Base-by-base conservation (phyloP, 1,140 invertebrate genomes). In the Acromyrmex heyeri region DNA sequence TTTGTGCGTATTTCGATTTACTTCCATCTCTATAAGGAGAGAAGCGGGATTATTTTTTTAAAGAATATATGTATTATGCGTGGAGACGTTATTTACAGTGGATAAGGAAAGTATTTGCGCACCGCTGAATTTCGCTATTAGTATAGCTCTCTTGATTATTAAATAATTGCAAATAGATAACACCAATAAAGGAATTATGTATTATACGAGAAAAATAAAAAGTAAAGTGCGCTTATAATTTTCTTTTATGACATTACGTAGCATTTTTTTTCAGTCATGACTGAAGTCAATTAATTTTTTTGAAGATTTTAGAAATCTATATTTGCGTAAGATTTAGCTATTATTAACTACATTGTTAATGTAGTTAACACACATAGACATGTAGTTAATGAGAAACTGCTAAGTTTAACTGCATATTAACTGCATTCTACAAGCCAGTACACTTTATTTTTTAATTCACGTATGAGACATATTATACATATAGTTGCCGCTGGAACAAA, bases 31-130 rank as follows among this genome's bases (percentile, higher is more conserved):
- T 53, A 81, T 73, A 61, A 73, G 27, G 24, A 55, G 18, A 55
- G 48, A 67, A 72, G 24, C 53, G 14, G 14, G 79, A 83, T 83
- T 75, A 83, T 83, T 83, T 73, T 82, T 73, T 73, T 50, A 75
- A 83, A 38, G 48, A 16, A 65, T 44, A 78, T 85, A 85, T 38
- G 34, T 85, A 83, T 76, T 83, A 48, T 12, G 48, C 61, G 12
- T 78, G 48, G 21, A 48, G 34, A 65, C 7, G 24, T 85, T 85
- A 65, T 44, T n/a, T 8, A 57, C 30, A 75, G 27, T 50, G 55
- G n/a, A 44, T 75, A 34, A 85, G 59, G 55, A 78, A 64, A 53
- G 53, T 81, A 70, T 70, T 73, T n/a, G 14, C 57, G 50, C 21
- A 70, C 50, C 21, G 64, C 30, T 48, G 21, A 81, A 30, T 38